These are phyloP conservation scores for Mythimna albipuncta DNA, from an alignment of 2,888 invertebrate species.

Conservation along the genomic window DNA sequence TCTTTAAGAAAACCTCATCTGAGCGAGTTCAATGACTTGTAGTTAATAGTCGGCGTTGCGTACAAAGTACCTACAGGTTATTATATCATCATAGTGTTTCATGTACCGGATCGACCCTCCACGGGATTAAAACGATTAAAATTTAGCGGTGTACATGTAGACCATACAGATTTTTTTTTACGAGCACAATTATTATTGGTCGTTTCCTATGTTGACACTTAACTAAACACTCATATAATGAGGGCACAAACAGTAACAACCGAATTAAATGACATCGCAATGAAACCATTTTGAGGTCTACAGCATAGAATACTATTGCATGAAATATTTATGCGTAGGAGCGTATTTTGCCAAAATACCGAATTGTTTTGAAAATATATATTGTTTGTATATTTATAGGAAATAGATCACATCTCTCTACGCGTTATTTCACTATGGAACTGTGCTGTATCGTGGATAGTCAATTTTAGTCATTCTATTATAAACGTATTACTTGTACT, in stretches of 20 bases:
- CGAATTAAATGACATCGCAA: conserved; percentile 43
- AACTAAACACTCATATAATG: neutral
- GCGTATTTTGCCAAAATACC: conserved; percentile 62
- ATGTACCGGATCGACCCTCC: too few species aligned
- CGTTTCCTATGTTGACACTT: neutral
- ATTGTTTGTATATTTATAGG: conserved; percentile 65
- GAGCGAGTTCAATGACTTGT: too few species aligned
- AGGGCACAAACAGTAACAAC: neutral
- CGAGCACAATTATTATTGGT: too few species aligned
- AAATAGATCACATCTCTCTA: conserved; percentile 62
- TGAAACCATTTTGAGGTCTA: conserved; percentile 40
- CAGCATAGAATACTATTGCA: conserved; percentile 32
- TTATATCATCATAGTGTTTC: too few species aligned
- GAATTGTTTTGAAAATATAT: conserved; percentile 57
- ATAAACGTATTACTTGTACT: conserved; percentile 13
- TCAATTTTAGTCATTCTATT: conserved; percentile 42
- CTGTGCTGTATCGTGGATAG: conserved; percentile 48
- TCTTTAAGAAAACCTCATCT: too few species aligned
- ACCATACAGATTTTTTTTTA: too few species aligned
- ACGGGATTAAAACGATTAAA: too few species aligned
- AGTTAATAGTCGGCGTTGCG: too few species aligned
- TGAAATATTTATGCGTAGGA: conserved; percentile 28
- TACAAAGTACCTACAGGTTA: too few species aligned
- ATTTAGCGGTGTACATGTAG: too few species aligned
- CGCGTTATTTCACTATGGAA: conserved; percentile 41